Evolutionary conservation across 2,888 invertebrate genomes (phyloP).

Genomic region (Oxytorus armatus): DNA sequence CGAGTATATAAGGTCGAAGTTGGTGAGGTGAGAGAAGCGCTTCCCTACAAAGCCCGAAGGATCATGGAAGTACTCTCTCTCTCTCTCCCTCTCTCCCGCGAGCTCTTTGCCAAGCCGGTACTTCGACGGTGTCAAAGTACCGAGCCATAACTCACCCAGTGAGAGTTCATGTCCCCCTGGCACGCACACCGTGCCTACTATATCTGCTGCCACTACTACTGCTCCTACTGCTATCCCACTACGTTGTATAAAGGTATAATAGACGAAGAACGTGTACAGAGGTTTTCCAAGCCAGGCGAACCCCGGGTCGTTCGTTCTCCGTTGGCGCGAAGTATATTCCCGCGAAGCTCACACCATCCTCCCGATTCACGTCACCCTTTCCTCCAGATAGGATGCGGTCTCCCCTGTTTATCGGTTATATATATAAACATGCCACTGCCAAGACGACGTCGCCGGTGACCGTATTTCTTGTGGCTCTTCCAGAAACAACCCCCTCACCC

Average conservation of each 20-base stretch:
- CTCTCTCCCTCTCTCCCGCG: slow-evolving; percentile 14
- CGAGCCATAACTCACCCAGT: slow-evolving; percentile 78
- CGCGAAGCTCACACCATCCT: slow-evolving; percentile 48
- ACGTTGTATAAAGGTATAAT: not conserved
- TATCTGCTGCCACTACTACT: slow-evolving; percentile 55
- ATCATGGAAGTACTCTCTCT: slow-evolving; percentile 48
- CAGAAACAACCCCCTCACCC: slow-evolving; percentile 12
- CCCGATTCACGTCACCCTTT: slow-evolving; percentile 44
- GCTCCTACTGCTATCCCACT: slow-evolving; percentile 11
- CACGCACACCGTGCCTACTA: slow-evolving; percentile 74
- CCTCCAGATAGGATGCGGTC: slow-evolving; percentile 55
- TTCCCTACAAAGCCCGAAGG: slow-evolving; percentile 43
- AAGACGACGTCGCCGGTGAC: slow-evolving; percentile 54
- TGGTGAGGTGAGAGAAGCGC: slow-evolving; percentile 35
- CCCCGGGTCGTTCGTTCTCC: slow-evolving; percentile 10
- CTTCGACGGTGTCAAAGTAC: slow-evolving; percentile 78
- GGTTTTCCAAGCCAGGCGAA: slow-evolving; percentile 25
- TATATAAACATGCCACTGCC: slow-evolving; percentile 43
- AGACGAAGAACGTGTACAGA: slow-evolving; percentile 44
- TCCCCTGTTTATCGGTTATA: slow-evolving; percentile 62
- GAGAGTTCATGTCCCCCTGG: slow-evolving; percentile 78
- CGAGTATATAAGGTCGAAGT: slow-evolving; percentile 38
- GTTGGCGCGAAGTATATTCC: slow-evolving; percentile 39
- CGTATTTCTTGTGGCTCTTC: slow-evolving; percentile 61
- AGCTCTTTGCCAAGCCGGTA: slow-evolving; percentile 64